Evolutionary conservation across 2,113 vertebrate genomes (phyloP).

Genomic region (Percopsis transmontana): DNA sequence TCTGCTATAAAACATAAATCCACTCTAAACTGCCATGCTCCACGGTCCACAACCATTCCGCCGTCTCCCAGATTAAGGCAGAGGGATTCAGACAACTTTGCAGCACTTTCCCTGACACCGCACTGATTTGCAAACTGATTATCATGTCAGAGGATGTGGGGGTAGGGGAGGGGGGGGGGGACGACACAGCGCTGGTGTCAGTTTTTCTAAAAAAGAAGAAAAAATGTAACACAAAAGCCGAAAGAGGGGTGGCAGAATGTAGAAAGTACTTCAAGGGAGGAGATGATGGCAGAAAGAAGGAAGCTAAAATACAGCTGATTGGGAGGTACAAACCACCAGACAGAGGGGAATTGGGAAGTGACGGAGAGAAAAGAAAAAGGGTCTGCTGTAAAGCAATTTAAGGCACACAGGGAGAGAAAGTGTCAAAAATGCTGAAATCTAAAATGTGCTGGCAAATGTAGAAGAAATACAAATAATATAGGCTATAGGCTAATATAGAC

Average conservation of each 20-base stretch:
- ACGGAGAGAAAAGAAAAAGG: conserved; percentile 26
- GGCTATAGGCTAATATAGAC: too few relatives aligned
- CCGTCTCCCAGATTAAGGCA: conserved; percentile 71
- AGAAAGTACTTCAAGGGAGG: background rate
- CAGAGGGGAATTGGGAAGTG: conserved; percentile 23
- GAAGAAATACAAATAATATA: background rate
- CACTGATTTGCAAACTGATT: conserved; percentile 79
- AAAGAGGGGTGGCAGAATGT: conserved; percentile 8
- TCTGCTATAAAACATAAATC: conserved; percentile 68
- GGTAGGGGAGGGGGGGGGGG: background rate
- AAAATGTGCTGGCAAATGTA: background rate
- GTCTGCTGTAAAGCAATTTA: conserved; percentile 25
- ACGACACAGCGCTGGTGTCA: conserved; percentile 19
- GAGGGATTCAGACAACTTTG: conserved; percentile 72
- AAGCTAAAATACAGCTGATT: conserved; percentile 47
- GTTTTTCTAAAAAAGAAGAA: conserved; percentile 15
- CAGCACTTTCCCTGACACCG: conserved; percentile 67
- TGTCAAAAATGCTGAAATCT: too few relatives aligned
- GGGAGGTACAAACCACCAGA: conserved; percentile 34
- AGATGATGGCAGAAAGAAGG: background rate
- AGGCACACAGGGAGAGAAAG: background rate
- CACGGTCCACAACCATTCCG: conserved; percentile 53
- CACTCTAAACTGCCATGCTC: conserved; percentile 61
- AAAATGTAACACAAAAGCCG: conserved; percentile 28
- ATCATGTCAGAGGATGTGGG: conserved; percentile 42